Evolutionary conservation across 2,113 vertebrate species (phyloP).

Genomic region (Ciconia stormi): DNA sequence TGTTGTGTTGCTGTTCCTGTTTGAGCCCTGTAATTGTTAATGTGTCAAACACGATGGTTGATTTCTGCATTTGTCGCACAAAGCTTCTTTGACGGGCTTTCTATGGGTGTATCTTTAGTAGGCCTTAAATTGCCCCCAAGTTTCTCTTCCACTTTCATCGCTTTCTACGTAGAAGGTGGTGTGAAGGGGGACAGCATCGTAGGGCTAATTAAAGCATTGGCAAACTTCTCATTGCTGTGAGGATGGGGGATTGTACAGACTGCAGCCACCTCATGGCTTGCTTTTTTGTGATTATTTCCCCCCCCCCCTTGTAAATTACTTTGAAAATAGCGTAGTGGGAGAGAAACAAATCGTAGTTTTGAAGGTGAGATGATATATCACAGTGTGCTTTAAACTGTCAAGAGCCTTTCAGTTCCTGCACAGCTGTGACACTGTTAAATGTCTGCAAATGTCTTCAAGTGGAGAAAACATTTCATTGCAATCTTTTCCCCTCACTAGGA

Average conservation of each 20-base stretch:
- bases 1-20: neutral
- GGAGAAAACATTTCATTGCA: constrained; percentile 45
- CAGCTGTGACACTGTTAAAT: constrained; percentile 9
- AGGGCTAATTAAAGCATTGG: neutral
- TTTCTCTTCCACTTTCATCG: neutral
- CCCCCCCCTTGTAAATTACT: neutral
- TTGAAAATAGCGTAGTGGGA: neutral
- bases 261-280: neutral
- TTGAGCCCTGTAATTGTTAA: neutral
- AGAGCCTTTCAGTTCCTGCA: constrained; percentile 14
- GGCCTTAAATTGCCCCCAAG: neutral
- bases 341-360: neutral
- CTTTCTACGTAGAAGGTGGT: neutral
- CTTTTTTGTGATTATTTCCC: neutral
- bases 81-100: neutral
- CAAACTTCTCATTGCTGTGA: neutral
- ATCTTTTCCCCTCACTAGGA: constrained; percentile 42
- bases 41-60: neutral
- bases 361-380: neutral
- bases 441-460: constrained; percentile 40
- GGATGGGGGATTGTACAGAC: neutral
- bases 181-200: neutral
- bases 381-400: neutral
- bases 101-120: neutral
- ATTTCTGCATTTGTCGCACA: neutral